Evolutionary conservation across 2,797 vertebrate genomes (phyloP), one percentile per base, ranked within the genome.

Genomic region (Acanthurus tractus): DNA sequence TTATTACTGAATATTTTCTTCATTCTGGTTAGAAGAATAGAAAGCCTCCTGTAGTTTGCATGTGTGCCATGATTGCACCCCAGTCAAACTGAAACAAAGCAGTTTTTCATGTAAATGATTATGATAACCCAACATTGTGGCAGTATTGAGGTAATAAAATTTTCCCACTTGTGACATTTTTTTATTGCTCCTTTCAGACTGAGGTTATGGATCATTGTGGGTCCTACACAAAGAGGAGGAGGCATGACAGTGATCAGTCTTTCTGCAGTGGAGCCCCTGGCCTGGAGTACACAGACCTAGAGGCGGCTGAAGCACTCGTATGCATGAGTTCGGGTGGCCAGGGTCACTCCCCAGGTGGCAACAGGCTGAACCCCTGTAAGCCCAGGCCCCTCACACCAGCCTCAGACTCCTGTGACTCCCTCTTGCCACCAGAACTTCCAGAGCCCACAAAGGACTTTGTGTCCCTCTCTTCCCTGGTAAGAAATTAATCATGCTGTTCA

Each of bases 321-420:
- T 99, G 97, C 58, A 99, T 99, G 98, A 99, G 98, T 81, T 97
- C 97, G 18, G 98, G 97, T 97, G 97, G 96, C 68, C 98, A 97
- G 81, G 94, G 96, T 62, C 89, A 93, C 0, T 96, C 95, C 77
- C 79, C 83, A 9, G 4, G 68, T 53, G 15, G 74, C 82, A 85
- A 55, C 81, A 92, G 81, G 86, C 78, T 74, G 0, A 90, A 48
- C 66, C 59, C 92, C 62, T 94, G 93, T 85, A 97, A 97, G 91
- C 93, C 96, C 81, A 94, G 98, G 65, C 98, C 98, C 18, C 96
- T 99, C 75, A 99, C 98, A 0, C 98, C 98, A 0, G 97, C 97
- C 18, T 99, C 98, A 0, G 98, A 99, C 88, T 97, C 97, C 20
- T 98, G 97, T 2, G 98, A 99, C 81, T 96, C 96, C 78, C 83